These are phyloP conservation scores for Ispidina lecontei DNA, from an alignment of 2,797 vertebrate genomes.

Conservation along the genomic window DNA sequence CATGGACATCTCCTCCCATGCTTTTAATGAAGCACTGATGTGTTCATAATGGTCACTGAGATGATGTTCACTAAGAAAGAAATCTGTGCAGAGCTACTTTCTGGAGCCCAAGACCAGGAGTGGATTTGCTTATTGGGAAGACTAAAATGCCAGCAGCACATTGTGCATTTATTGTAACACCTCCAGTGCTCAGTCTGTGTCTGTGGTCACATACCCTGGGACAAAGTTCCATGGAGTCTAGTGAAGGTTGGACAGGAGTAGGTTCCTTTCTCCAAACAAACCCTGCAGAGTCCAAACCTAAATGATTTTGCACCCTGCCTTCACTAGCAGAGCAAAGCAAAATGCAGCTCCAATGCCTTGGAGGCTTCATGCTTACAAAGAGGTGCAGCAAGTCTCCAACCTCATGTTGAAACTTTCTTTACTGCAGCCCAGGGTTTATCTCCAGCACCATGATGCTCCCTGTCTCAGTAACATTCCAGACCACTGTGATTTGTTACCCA, in stretches of 20 bases:
- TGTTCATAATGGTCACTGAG: not conserved
- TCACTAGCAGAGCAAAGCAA: not conserved
- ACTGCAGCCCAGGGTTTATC: not conserved
- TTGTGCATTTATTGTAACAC: not conserved
- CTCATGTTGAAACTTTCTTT: not conserved
- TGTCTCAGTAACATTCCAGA: not conserved
- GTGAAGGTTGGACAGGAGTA: not conserved
- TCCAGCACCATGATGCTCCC: not conserved
- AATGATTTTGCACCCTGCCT: not conserved
- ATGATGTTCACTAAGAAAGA: not conserved
- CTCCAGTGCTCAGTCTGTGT: not conserved
- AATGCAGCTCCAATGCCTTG: not conserved
- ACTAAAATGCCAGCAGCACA: not conserved
- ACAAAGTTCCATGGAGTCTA: not conserved
- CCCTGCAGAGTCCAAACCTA: rapidly evolving
- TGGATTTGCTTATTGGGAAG: not conserved
- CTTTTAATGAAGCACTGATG: not conserved
- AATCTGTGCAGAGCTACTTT: not conserved
- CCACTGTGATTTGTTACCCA: not conserved
- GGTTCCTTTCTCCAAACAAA: not conserved
- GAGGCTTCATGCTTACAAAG: not conserved
- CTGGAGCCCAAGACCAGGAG: not conserved
- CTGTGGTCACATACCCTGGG: not conserved
- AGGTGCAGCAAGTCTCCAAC: not conserved
- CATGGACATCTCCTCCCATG: rapidly evolving